These are phyloP conservation scores for Aphelenchoides bicaudatus DNA, from an alignment of 2,888 invertebrate species.

Conservation along the genomic window DNA sequence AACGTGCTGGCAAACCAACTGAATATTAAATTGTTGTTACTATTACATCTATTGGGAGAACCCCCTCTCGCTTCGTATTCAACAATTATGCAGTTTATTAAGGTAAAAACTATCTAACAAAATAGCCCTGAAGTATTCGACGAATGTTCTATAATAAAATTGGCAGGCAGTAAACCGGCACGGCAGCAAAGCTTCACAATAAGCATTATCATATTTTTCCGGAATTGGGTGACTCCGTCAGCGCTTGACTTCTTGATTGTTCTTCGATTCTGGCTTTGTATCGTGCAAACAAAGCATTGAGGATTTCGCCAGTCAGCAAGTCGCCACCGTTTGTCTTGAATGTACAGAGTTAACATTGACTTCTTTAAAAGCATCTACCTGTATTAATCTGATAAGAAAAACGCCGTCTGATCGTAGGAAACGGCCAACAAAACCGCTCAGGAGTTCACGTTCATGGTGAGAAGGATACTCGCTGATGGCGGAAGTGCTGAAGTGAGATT, in stretches of 20 bases:
- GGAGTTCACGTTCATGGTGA: conserved; percentile 27
- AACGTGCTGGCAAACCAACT: too few species aligned
- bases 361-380: conserved; percentile 31
- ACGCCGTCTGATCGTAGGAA: conserved; percentile 55
- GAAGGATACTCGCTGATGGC: conserved; percentile 33
- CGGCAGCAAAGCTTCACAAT: too few species aligned
- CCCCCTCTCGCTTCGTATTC: too few species aligned
- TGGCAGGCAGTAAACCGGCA: too few species aligned
- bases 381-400: conserved; percentile 54
- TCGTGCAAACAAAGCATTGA: conserved; percentile 9
- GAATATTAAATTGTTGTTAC: too few species aligned
- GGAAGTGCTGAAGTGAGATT: conserved; percentile 34
- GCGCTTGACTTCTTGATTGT: conserved; percentile 10
- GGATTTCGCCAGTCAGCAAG: conserved; percentile 47
- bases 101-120: conserved; percentile 3
- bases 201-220: background rate
- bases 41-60: too few species aligned
- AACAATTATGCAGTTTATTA: too few species aligned
- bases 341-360: background rate
- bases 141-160: conserved; percentile 37
- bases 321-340: conserved; percentile 55
- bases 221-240: conserved; percentile 16
- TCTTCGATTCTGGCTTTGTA: conserved; percentile 11
- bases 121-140: background rate
- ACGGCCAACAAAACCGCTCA: conserved; percentile 43